Percentiles rank a stretch among this genome's conserved stretches.
phyloP scores from a whole-genome alignment of 2,113 vertebrate genomes.

The Oncorhynchus mykiss region DNA sequence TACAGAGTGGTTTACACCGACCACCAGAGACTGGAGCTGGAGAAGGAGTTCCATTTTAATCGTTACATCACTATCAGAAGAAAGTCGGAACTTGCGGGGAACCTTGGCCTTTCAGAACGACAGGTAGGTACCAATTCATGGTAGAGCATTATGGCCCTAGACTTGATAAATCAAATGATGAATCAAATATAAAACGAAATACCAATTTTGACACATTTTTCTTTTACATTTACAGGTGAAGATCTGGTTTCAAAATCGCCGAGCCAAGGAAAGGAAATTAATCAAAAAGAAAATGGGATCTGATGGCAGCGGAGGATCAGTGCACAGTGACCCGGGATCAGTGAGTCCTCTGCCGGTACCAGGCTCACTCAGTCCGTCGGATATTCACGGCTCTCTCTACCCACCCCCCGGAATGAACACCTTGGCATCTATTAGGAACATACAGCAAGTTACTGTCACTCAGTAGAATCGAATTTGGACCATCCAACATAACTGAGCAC shows the following conservation, averaged over 20 bases:
- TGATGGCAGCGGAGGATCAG: slow-evolving; percentile 84
- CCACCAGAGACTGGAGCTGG: slow-evolving; percentile 92
- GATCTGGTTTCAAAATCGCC: slow-evolving; percentile 95
- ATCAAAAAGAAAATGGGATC: slow-evolving; percentile 94
- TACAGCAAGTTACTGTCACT: slow-evolving; percentile 84
- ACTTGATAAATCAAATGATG: neutral
- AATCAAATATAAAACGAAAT: neutral
- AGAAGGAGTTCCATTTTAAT: slow-evolving; percentile 97
- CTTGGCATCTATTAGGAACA: slow-evolving; percentile 84
- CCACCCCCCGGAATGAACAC: slow-evolving; percentile 77
- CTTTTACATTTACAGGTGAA: slow-evolving; percentile 78
- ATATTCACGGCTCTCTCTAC: slow-evolving; percentile 78
- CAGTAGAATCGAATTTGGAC: slow-evolving; percentile 70
- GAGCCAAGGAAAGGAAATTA: slow-evolving; percentile 91
- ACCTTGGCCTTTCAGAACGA: slow-evolving; percentile 93
- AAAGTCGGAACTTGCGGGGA: slow-evolving; percentile 90
- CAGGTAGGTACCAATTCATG: slow-evolving; percentile 75
- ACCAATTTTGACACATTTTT: slow-evolving; percentile 1
- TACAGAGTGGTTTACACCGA: slow-evolving; percentile 95
- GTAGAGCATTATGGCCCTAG: neutral
- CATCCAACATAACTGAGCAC: slow-evolving; percentile 72
- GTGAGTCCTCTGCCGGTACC: slow-evolving; percentile 86
- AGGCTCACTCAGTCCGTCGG: slow-evolving; percentile 75
- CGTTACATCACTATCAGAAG: slow-evolving; percentile 93
- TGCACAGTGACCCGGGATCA: slow-evolving; percentile 90